Percentiles rank a stretch among this genome's conserved stretches.
Evolutionary conservation across 2,888 invertebrate species (phyloP).

Genomic region (Anthophora plumipes): DNA sequence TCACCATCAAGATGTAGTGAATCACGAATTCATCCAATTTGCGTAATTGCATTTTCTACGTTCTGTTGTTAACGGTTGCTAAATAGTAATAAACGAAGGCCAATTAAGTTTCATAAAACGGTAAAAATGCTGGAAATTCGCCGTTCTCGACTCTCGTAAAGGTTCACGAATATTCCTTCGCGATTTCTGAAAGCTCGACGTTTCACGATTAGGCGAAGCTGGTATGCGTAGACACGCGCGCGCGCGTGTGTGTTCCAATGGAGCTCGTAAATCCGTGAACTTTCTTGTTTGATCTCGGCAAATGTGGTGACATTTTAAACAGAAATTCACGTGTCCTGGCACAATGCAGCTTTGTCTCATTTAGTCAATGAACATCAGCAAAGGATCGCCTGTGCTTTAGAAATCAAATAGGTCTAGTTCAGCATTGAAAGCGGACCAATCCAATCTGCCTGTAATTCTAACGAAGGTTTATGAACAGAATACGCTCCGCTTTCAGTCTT

Average conservation of each 20-base stretch:
- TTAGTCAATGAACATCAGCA: conserved; percentile 52
- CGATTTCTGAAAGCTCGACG: neutral
- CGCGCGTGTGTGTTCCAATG: neutral
- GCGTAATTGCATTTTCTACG: neutral
- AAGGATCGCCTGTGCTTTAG: conserved; percentile 54
- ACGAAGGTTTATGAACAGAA: conserved; percentile 23
- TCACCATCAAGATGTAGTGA: neutral
- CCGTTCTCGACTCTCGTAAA: neutral
- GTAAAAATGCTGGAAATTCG: neutral
- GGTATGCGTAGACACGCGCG: neutral
- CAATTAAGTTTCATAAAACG: neutral
- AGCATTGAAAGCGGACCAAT: conserved; percentile 39
- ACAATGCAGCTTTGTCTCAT: conserved; percentile 58
- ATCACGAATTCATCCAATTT: conserved; percentile 4
- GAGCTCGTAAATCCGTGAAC: neutral
- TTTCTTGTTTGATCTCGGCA: conserved; percentile 9
- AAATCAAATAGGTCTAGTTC: conserved; percentile 57
- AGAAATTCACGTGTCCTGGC: conserved; percentile 13
- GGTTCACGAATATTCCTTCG: conserved; percentile 5
- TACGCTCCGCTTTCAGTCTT: conserved; percentile 44
- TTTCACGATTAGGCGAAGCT: neutral
- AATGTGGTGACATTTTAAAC: conserved; percentile 26
- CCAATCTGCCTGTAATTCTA: conserved; percentile 13
- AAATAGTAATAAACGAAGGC: neutral
- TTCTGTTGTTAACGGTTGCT: neutral